Base-by-base conservation (phyloP, 2,888 invertebrate species). In the Pteria penguin region DNA sequence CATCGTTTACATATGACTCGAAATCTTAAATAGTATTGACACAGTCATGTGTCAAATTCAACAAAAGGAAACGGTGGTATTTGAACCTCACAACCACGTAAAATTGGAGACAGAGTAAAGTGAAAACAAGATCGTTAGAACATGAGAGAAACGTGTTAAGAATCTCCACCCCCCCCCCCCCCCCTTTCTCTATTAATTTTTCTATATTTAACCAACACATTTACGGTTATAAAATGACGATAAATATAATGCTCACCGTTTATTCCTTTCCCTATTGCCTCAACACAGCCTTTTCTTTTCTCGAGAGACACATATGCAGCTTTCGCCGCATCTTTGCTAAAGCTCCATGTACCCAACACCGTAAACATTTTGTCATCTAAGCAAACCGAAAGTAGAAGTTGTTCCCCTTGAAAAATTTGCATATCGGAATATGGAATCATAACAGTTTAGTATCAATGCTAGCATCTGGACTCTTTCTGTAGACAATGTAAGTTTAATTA, bases 261-360 rank as follows among this genome's bases (percentile, higher is more conserved):
- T 26, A 84, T 76, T 8, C 82, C 80, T 11, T 69, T 75, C 54
- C 82, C 83, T 31, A 84, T 54, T 18, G 81, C 73, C 60, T 81
- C 82, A 5, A 79, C 63, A 54, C 79, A 73, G 4, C 71, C 32
- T 2, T 14, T 14, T 22, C 54, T 27, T n/a, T 33, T 52, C n/a
- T 65, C 63, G 3, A 74, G 62, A 8, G 57, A 24, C 8, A 66
- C 33, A 14, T 63, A 58, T 2, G 80, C 79, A 5, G 45, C 57
- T 55, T 26, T 45, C 0, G 82, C 83, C 14, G 83, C 81, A 5
- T 76, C 71, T 33, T 29, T 58, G 18, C 81, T 80, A 62, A 84
- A 84, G 54, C 81, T 68, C 84, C 84, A 84, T 14, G 84, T 84
- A 2, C 82, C 84, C 8, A 82, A 68, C 27, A 81, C 81, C 2